Base-by-base conservation (phyloP, 2,797 vertebrate genomes). In the Astyanax mexicanus region DNA sequence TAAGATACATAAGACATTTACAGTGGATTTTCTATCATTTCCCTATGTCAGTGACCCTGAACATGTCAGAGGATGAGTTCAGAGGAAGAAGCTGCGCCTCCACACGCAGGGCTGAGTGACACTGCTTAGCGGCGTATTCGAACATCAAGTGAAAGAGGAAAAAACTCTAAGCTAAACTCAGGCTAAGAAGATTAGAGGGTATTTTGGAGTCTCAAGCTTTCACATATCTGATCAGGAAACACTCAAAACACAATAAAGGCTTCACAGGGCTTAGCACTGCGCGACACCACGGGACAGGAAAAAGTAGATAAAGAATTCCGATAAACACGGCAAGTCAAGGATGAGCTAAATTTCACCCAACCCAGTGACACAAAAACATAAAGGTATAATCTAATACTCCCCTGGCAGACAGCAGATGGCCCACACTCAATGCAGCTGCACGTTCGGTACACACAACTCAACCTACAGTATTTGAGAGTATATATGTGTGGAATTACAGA, bases 101-200 rank as follows among this genome's bases (percentile, higher is more conserved):
- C 38, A 57, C n/a, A 38, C 21, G 21, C 15, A 55, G 68, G 37
- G 27, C 17, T 32, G 23, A 58, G 12, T 60, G 37, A 44, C 23
- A 21, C 13, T 70, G 51, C 32, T 57, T 70, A 42, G 32, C 21
- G 19, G 21, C 57, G 32, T 3, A n/a, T 35, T 60, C 11, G 3
- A 17, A n/a, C 44, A 62, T 72, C 55, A 42, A 37, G 29, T 40
- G 7, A 62, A 61, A 38, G 51, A 62, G 37, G 17, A 35, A 62
- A 61, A 58, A 71, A 42, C 6, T 27, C 11, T 3, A 69, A 84
- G 54, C 87, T 80, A 84, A 90, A 83, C 81, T 84, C 83, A 71
- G 78, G 82, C 77, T 89, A 90, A 90, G 87, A 86, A 90, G 89
- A 88, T 89, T 91, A 91, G 81, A 81, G 74, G 69, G 84, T 87